Evolutionary conservation across 2,797 vertebrate species (phyloP), one percentile per base, ranked within the genome.

Genomic region (Tachyglossus aculeatus): DNA sequence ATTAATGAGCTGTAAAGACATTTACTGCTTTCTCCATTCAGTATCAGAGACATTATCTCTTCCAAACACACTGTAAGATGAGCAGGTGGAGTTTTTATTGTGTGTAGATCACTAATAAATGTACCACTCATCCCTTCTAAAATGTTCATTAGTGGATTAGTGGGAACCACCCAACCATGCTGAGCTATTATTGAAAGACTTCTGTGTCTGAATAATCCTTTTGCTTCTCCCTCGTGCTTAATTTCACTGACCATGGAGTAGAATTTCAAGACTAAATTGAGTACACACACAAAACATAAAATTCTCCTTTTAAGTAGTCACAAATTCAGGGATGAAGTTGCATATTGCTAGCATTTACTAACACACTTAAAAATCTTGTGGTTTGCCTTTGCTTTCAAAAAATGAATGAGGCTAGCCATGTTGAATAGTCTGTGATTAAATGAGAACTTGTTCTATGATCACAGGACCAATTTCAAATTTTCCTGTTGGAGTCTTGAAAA

Each of bases 1-100:
- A 5, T 67, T 53, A 71, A 59, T 74, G 52, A 41, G 53, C 34
- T 66, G 18, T 64, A 62, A 74, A 67, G 24, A 51, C 63, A 16
- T 44, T 74, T 41, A 57, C 53, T 74, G 44, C 27, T 56, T 52
- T n/a, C 4, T 73, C 53, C 56, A 66, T 66, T 6, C n/a, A 24
- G 31, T 19, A 21, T 63, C 50, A 54, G 64, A 65, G 57, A 63
- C 16, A 55, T 36, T 67, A 68, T 63, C 48, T 13, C 9, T 27
- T 38, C 14, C 61, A 25, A 4, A 36, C 16, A 56, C 61, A 18
- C 6, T 41, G 48, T 34, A 39, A 37, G 13, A 13, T 64, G n/a
- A 68, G 13, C 52, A 60, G 40, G 24, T 54, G 6, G 18, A 44
- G 50, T 43, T 32, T 71, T 69, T 43, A 64, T 21, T 4, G 15